phyloP scores from a whole-genome alignment of 1,140 invertebrate species.

The Armadillidium nasatum region DNA sequence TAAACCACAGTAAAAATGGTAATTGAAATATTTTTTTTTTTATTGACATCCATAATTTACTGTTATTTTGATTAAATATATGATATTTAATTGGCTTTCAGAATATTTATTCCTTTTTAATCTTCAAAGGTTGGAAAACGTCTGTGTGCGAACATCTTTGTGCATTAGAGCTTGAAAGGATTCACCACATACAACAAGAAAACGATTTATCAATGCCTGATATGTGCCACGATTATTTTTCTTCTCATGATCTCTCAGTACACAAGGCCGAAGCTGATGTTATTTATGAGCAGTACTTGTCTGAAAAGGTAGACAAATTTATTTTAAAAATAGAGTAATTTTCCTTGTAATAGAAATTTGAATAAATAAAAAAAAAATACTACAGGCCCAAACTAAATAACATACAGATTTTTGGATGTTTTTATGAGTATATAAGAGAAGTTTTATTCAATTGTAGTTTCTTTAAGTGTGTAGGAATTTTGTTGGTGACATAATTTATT shows the following conservation, averaged over 20 bases:
- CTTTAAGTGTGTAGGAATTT: no score
- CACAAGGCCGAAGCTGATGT: slow-evolving; percentile 65
- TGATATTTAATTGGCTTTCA: no score
- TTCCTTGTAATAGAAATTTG: neutral
- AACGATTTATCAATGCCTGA: slow-evolving; percentile 26
- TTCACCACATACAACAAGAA: slow-evolving; percentile 7
- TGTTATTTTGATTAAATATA: no score
- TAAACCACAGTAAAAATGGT: no score
- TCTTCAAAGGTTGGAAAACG: neutral
- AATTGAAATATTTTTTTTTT: no score
- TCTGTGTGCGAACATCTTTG: neutral
- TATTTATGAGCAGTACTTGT: slow-evolving; percentile 77
- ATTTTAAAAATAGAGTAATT: no score
- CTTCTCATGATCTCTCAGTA: slow-evolving; percentile 38
- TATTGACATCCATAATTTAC: no score
- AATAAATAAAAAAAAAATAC: neutral
- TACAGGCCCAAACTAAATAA: neutral
- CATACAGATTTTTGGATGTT: neutral
- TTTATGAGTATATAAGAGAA: no score
- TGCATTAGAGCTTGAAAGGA: neutral
- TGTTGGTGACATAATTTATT: no score
- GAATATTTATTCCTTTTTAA: no score
- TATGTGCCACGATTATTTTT: slow-evolving; percentile 42
- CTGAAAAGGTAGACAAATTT: slow-evolving; percentile 58
- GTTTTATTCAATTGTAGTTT: no score